phyloP scores from a whole-genome alignment of 2,888 invertebrate genomes.

The Dioctria linearis region DNA sequence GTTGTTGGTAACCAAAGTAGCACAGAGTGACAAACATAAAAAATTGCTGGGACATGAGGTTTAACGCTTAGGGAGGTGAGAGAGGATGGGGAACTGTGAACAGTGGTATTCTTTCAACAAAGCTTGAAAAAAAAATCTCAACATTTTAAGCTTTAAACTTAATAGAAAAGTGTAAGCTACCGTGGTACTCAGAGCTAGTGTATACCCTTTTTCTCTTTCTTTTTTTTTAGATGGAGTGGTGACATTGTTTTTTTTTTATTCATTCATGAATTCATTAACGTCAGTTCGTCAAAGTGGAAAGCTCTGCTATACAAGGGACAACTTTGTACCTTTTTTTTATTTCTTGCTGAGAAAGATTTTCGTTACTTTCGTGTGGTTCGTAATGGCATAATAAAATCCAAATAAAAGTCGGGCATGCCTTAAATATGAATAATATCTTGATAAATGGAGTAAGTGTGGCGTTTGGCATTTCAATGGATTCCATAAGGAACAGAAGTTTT shows the following conservation, averaged over 20 bases:
- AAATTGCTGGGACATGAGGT: background rate
- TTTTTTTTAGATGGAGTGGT: background rate
- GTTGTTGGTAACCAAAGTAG: background rate
- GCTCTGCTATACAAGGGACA: background rate
- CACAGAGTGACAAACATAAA: background rate
- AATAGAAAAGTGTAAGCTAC: conserved; percentile 10
- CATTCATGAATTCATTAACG: conserved; percentile 44
- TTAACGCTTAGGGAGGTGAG: background rate
- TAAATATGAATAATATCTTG: no score
- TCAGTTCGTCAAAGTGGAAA: conserved; percentile 22
- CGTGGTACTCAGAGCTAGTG: background rate
- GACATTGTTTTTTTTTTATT: conserved; percentile 12
- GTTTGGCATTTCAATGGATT: no score
- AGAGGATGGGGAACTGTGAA: background rate
- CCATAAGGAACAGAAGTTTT: no score
- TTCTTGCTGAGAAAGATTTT: no score
- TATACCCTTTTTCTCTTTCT: background rate
- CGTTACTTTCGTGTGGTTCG: no score
- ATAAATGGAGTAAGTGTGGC: no score
- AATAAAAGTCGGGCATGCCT: no score
- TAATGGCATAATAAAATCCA: no score
- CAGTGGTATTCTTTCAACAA: no score
- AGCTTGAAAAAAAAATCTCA: background rate
- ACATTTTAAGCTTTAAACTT: conserved; percentile 11
- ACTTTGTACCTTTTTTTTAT: background rate